Evolutionary conservation across 2,797 vertebrate species (phyloP).

Genomic region (Acrocephalus scirpaceus): DNA sequence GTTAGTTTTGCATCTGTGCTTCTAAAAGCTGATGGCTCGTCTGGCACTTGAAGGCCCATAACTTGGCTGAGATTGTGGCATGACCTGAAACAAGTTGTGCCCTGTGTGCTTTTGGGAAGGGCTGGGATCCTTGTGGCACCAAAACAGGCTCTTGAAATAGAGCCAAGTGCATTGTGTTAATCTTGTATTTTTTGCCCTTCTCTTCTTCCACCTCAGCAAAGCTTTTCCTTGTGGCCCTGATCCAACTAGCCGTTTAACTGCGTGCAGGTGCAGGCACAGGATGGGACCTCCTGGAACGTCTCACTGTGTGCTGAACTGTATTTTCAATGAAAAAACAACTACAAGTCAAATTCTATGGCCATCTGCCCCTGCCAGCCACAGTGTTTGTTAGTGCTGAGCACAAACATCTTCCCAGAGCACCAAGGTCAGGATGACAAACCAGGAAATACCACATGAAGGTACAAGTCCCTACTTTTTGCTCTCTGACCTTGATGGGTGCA

Average conservation of each 20-base stretch:
- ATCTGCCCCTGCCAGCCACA: not conserved
- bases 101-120: not conserved
- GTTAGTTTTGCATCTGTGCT: not conserved
- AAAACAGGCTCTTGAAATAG: not conserved
- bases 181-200: not conserved
- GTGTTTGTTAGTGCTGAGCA: not conserved
- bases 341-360: not conserved
- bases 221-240: not conserved
- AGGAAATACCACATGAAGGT: not conserved
- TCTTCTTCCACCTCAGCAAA: not conserved
- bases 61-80: not conserved
- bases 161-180: not conserved
- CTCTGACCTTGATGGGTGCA: not conserved
- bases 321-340: not conserved
- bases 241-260: not conserved
- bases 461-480: rapidly evolving
- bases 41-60: not conserved
- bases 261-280: not conserved
- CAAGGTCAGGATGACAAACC: not conserved
- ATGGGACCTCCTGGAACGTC: not conserved
- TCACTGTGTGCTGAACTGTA: not conserved
- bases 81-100: not conserved
- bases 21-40: not conserved
- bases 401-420: not conserved
- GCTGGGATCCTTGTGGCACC: not conserved